Base-by-base conservation (phyloP, 2,797 vertebrate genomes). In the Vipera latastei region DNA sequence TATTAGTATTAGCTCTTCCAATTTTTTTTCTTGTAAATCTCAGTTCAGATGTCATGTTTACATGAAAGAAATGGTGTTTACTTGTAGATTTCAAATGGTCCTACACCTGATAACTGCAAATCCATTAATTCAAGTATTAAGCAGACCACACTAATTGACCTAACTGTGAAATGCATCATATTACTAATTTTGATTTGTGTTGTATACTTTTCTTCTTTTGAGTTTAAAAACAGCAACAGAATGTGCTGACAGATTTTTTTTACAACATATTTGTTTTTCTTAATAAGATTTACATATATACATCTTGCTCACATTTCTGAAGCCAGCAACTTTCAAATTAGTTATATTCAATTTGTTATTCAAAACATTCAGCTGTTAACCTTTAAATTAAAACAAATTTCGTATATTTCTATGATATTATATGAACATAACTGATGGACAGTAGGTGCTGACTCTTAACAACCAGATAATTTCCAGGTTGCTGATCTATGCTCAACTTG, bases 321-420 rank as follows among this genome's bases (percentile, higher is more conserved):
- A 63, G 94, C 91, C 86, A 96, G 92, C 90, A 95, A 95, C 89
- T 85, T 16, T 0, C 90, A 94, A 90, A n/a, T 65, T 86, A 59
- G 51, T 38, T 0, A 0, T 22, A 95, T 92, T 88, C 65, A 60
- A 56, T 48, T 2, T 86, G n/a, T 28, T 16, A 94, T 60, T 95
- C 92, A 0, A 86, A 95, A 93, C 93, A 94, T 91, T 93, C 93
- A 94, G 92, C 87, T 94, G 51, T 57, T 95, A 92, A 94, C 78
- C 91, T 94, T 95, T 90, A 94, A 95, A 93, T 93, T 93, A 92
- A 96, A 97, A 93, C 88, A 92, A 95, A 95, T 92, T 73, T 73
- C 32, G 38, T 8, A 73, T 73, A 73, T 73, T 44, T 78, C 20
- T 38, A 18, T 78, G 38, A 44, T 8, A 78, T 22, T 78, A 78